Evolutionary conservation across 1,140 invertebrate species (phyloP), one percentile per base, ranked within the genome.

Genomic region (Drosophila trapezifrons): DNA sequence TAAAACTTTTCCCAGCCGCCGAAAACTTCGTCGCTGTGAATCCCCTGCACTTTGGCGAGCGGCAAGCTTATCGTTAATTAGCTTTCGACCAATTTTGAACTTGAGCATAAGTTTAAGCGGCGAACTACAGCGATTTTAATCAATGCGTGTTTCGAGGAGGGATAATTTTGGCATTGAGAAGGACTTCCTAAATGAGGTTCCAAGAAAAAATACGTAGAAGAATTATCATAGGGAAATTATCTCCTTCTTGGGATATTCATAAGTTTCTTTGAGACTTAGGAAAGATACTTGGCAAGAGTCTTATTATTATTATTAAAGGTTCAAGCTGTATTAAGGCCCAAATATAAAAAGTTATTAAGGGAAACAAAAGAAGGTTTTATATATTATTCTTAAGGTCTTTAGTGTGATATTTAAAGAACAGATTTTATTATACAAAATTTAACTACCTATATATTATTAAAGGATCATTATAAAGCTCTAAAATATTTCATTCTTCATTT

Each of bases 1-100:
- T 89, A 89, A 89, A 54, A 89, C 40, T 89, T 85, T 85, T 75
- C 51, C 46, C 32, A 62, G 46, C 60, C 42, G 49, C 43, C 47
- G 55, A 62, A 76, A 87, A 86, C 65, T 86, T 78, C 46, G 9
- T 25, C 40, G 10, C 58, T 74, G 55, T 13, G 18, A 35, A 13
- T 37, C 49, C 49, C 2, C 9, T 52, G 49, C 77, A 74, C 78
- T 66, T 70, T 73, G 35, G 58, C 43, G 17, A 59, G 64, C 63
- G 13, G 18, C 73, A 59, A 54, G 77, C 84, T 83, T 89, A 87
- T 89, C 83, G 84, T 76, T 89, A 87, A 87, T 87, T 87, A 89
- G 76, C 80, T 87, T 83, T 79, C 72, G 52, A 80, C 83, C 80
- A 83, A 87, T 89, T 89, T 70, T 69, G 51, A 87, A 89, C 80